Conservation (phyloP, 2,888 invertebrate species). For the Hecatera dysodea region DNA sequence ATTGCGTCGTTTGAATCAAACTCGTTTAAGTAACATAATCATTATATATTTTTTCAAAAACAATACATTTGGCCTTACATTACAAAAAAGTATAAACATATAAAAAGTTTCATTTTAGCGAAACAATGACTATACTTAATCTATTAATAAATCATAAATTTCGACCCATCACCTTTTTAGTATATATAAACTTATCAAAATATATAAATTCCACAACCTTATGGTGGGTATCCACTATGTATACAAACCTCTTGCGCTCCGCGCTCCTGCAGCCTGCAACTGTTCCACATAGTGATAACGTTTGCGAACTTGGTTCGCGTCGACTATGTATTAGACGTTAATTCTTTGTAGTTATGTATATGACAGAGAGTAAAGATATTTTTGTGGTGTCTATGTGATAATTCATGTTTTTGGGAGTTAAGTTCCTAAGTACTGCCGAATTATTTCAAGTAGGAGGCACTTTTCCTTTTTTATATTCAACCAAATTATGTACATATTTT, state of each 20-base stretch:
- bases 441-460: too few relatives aligned
- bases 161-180: slow-evolving; percentile 28
- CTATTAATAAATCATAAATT: too few relatives aligned
- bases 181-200: neutral
- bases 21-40: neutral
- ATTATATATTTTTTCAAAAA: neutral
- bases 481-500: too few relatives aligned
- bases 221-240: neutral
- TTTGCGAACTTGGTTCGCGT: too few relatives aligned
- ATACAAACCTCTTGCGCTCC: too few relatives aligned
- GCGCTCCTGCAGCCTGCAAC: too few relatives aligned
- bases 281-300: too few relatives aligned
- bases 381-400: neutral
- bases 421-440: too few relatives aligned
- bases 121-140: neutral
- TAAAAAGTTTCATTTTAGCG: neutral
- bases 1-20: neutral
- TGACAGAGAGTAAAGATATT: neutral
- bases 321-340: too few relatives aligned
- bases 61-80: slow-evolving; percentile 9
- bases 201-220: slow-evolving; percentile 27
- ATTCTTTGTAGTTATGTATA: neutral
- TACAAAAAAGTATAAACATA: neutral
- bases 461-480: too few relatives aligned
- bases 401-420: neutral